Conservation (phyloP, 2,888 invertebrate species). For the Tetramorium bicarinatum region DNA sequence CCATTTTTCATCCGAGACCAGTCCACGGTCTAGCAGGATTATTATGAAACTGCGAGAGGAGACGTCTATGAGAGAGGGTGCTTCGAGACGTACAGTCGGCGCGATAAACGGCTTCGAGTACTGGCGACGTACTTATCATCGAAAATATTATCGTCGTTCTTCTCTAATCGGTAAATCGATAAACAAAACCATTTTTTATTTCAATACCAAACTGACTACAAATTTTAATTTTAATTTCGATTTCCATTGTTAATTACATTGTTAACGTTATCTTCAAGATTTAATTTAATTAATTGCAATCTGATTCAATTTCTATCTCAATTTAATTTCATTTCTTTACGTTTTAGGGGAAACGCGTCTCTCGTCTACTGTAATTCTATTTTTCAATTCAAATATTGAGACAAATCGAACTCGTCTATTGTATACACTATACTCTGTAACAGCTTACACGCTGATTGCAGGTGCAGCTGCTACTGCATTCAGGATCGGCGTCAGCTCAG, state of each 20-base stretch:
- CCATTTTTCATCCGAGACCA: slow-evolving; percentile 73
- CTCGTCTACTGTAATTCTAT: neutral
- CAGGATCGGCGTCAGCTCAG: slow-evolving; percentile 51
- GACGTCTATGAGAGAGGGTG: slow-evolving; percentile 54
- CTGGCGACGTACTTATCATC: neutral
- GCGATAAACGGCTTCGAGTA: neutral
- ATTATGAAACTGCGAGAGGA: slow-evolving; percentile 66
- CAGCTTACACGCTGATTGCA: slow-evolving; percentile 68
- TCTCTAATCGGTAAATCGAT: neutral
- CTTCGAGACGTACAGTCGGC: slow-evolving; percentile 58
- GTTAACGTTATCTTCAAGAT: neutral
- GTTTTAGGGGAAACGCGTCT: neutral
- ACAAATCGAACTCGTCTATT: slow-evolving; percentile 29
- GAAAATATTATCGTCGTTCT: neutral
- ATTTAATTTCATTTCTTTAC: neutral
- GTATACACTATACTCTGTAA: slow-evolving; percentile 47
- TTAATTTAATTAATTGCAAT: neutral
- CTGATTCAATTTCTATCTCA: neutral
- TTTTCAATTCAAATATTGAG: neutral
- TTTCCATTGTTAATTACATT: neutral
- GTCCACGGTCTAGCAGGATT: slow-evolving; percentile 71
- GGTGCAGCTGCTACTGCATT: slow-evolving; percentile 58
- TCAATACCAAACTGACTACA: neutral
- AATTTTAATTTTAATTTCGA: neutral
- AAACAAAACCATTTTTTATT: neutral